Evolutionary conservation across 2,797 vertebrate species (phyloP).

Genomic region (Rhincodon typus): DNA sequence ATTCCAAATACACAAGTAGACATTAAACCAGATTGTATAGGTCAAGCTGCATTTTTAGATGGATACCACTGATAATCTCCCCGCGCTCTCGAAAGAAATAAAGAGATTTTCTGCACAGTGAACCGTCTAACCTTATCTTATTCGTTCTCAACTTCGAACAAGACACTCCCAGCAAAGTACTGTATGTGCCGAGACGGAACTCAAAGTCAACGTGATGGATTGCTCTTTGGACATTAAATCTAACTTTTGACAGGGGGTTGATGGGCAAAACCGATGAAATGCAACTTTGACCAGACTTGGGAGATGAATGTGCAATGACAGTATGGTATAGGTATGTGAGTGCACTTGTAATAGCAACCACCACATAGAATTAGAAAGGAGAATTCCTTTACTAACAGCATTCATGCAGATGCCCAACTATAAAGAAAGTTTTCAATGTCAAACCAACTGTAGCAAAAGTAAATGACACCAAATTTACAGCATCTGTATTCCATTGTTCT

Average conservation of each 20-base stretch:
- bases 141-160: not conserved
- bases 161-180: not conserved
- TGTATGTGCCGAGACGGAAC: not conserved
- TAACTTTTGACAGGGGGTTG: not conserved
- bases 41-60: not conserved
- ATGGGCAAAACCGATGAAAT: conserved; percentile 6
- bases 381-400: conserved; percentile 52
- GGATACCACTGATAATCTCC: not conserved
- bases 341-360: conserved; percentile 49
- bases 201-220: conserved; percentile 44
- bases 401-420: conserved; percentile 7
- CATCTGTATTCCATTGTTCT: conserved; percentile 24
- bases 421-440: conserved; percentile 31
- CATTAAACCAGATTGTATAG: not conserved
- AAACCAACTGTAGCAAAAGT: conserved; percentile 22
- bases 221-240: conserved; percentile 46
- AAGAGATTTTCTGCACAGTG: not conserved
- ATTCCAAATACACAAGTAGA: not conserved
- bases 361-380: conserved; percentile 56
- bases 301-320: conserved; percentile 27
- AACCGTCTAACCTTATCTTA: not conserved
- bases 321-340: conserved; percentile 7
- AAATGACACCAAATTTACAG: conserved; percentile 17
- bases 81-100: not conserved
- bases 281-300: not conserved